These are phyloP conservation scores for Erythrolamprus reginae DNA, from an alignment of 2,113 vertebrate genomes.

Conservation along the genomic window DNA sequence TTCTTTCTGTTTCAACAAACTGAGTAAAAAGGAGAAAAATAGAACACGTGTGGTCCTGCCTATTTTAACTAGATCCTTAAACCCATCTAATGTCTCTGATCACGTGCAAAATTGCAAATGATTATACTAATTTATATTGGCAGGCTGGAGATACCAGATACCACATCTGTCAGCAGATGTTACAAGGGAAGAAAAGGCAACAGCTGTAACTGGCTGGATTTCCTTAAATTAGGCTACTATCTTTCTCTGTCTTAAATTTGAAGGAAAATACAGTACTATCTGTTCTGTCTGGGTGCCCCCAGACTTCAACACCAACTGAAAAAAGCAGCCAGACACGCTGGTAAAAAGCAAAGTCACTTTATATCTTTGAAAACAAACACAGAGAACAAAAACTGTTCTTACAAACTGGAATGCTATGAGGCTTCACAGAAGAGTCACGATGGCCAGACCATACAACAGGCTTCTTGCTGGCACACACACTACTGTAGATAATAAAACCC, in stretches of 20 bases:
- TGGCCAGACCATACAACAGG: no score
- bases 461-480: no score
- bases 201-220: background rate
- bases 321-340: no score
- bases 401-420: no score
- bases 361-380: no score
- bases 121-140: background rate
- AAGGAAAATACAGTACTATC: background rate
- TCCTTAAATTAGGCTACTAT: background rate
- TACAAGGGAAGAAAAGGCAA: background rate
- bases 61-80: background rate
- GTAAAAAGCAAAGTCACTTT: no score
- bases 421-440: no score
- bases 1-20: background rate
- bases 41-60: background rate
- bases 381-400: no score
- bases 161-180: background rate
- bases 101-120: background rate
- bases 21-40: background rate
- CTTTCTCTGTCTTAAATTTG: background rate
- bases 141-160: background rate
- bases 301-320: no score
- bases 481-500: no score
- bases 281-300: no score
- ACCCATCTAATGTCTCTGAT: background rate